Evolutionary conservation across 2,797 vertebrate genomes (phyloP), one percentile per base, ranked within the genome.

Genomic region (Lutjanus argentimaculatus): DNA sequence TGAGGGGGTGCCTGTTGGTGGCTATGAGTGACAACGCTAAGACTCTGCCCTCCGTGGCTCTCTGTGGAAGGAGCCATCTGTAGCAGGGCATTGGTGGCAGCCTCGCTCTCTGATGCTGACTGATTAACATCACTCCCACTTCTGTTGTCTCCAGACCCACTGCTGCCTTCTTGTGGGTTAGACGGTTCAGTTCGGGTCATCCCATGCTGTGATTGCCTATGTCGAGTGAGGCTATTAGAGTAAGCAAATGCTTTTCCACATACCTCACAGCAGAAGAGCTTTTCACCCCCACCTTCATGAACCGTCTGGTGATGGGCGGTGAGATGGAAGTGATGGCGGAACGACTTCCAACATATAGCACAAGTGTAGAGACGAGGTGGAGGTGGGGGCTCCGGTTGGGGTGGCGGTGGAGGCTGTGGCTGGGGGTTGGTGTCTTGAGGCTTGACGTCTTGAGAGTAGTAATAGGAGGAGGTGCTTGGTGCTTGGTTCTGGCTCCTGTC

Each of bases 161-260:
- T 85, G 83, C 88, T 87, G 82, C 93, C 93, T 77, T 96, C 96
- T 86, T 95, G 95, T 17, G 92, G 90, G 84, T 94, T 95, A 16
- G 93, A 46, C 17, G 91, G 85, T 45, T 96, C 96, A 43, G 86
- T 53, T 36, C 96, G 95, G 70, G 95, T 92, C 74, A 96, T 93
- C 16, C 96, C 96, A 67, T 97, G 96, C 94, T 99, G 98, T 2
- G 96, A 96, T 66, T 97, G 96, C 85, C 96, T 96, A 86, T 98
- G 98, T 76, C 98, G 96, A 72, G 97, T 98, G 81, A 99, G 96
- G 86, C 97, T 98, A 17, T 98, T 98, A 13, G 97, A 96, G 87
- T 97, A 98, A 71, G 96, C 94, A 74, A 98, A 99, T 0, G 97
- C 97, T 90, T 98, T 98, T 0, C 97, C 98, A 12, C 98, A 99